Evolutionary conservation across 2,797 vertebrate species (phyloP).

Genomic region (Danio tinwini): DNA sequence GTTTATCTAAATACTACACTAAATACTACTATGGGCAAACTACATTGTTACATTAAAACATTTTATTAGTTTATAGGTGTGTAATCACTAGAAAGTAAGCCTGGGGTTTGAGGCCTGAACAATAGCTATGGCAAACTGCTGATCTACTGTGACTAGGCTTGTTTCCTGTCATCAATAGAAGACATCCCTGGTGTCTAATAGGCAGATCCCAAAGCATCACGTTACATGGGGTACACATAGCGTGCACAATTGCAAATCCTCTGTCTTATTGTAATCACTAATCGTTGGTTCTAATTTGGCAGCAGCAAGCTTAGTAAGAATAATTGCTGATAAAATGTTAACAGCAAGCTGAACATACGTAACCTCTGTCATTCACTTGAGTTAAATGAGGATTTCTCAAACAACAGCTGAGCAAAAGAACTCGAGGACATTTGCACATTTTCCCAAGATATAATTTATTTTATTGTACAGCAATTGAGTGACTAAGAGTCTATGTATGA

Average conservation of each 20-base stretch:
- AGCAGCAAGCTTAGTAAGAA: conserved; percentile 8
- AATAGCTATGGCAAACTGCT: conserved; percentile 35
- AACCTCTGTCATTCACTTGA: background rate
- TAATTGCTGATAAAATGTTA: conserved; percentile 40
- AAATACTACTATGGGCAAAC: conserved; percentile 28
- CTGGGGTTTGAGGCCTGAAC: background rate
- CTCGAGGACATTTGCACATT: background rate
- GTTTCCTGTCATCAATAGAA: conserved; percentile 52
- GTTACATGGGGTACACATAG: conserved; percentile 31
- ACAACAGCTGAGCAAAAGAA: conserved; percentile 28
- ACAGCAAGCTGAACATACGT: conserved; percentile 25
- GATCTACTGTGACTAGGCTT: conserved; percentile 30
- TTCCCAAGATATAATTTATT: background rate
- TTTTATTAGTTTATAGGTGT: conserved; percentile 39
- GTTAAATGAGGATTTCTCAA: conserved; percentile 1
- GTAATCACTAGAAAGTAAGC: conserved; percentile 26
- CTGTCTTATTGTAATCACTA: conserved; percentile 46
- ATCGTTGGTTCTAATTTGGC: conserved; percentile 55
- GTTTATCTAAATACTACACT: conserved; percentile 19
- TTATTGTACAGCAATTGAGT: background rate
- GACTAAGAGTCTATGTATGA: conserved; percentile 29
- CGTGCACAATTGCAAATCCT: conserved; percentile 50
- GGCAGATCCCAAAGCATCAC: conserved; percentile 28
- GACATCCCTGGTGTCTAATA: conserved; percentile 34
- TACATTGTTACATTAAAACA: conserved; percentile 7